These are phyloP conservation scores for Rachycentron canadum DNA, from an alignment of 2,797 vertebrate species.

Conservation along the genomic window DNA sequence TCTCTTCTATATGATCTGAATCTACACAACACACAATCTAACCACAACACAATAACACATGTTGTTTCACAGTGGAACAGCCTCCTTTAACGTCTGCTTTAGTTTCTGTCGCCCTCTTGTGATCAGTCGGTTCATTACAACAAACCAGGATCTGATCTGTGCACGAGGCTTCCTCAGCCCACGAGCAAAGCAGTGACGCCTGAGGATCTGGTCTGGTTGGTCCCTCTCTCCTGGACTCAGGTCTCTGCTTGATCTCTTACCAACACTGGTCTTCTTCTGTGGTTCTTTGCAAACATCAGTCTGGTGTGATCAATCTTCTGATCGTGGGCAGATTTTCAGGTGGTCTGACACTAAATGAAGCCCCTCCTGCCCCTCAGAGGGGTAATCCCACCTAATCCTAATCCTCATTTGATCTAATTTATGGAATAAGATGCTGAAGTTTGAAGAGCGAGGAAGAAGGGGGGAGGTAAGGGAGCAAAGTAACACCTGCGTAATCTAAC, in stretches of 20 bases:
- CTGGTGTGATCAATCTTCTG: too few relatives aligned
- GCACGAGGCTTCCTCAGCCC: too few relatives aligned
- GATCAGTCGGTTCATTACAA: constrained; percentile 20
- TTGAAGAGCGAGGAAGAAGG: constrained; percentile 12
- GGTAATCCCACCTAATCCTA: constrained; percentile 72
- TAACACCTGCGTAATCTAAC: too few relatives aligned
- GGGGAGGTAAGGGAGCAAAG: too few relatives aligned
- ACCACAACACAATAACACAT: neutral
- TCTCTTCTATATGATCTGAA: neutral
- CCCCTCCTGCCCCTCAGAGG: neutral
- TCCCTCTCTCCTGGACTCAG: too few relatives aligned
- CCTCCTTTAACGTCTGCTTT: neutral
- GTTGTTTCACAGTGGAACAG: neutral
- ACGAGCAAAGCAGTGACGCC: too few relatives aligned
- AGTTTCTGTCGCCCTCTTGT: constrained; percentile 60
- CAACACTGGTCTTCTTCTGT: too few relatives aligned
- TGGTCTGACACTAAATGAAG: neutral
- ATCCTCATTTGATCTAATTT: constrained; percentile 73
- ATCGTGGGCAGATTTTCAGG: neutral
- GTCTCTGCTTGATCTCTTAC: too few relatives aligned
- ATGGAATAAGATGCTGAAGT: constrained; percentile 64
- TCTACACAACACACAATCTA: neutral
- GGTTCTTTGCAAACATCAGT: too few relatives aligned
- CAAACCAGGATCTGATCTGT: neutral
- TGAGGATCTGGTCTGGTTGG: too few relatives aligned